A percentile compares a stretch with the other conserved stretches of the same genome.
phyloP scores from a whole-genome alignment of 2,888 invertebrate species.

The Diogma glabrata region DNA sequence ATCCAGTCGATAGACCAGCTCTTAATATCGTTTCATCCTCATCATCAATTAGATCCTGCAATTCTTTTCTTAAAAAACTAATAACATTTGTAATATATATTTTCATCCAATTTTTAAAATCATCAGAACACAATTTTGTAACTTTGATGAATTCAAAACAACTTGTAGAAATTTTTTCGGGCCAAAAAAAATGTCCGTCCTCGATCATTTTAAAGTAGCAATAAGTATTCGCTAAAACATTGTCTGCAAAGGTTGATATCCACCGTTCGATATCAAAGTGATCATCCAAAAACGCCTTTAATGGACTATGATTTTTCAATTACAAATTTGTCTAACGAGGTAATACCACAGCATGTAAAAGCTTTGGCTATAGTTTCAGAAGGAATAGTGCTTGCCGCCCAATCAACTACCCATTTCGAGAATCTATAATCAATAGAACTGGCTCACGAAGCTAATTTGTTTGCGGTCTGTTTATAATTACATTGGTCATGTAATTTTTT shows the following conservation, averaged over 20 bases:
- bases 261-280: not conserved
- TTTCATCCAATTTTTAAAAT: constrained; percentile 9
- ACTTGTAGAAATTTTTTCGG: not conserved
- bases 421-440: constrained; percentile 5
- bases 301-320: constrained; percentile 8
- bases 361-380: not conserved
- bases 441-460: constrained; percentile 1
- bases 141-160: constrained; percentile 8
- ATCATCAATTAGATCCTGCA: constrained; percentile 6
- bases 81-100: constrained; percentile 1
- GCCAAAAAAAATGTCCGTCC: constrained; percentile 6
- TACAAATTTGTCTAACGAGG: not conserved
- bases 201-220: not conserved
- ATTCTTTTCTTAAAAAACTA: constrained; percentile 2
- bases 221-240: not conserved
- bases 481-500: constrained; percentile 4
- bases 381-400: not conserved
- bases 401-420: not conserved
- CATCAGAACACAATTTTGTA: not conserved
- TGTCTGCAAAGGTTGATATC: not conserved
- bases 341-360: not conserved
- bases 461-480: not conserved
- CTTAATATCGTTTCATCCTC: not conserved
- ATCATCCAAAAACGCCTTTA: constrained; percentile 4
- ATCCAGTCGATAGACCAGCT: not conserved